phyloP scores from a whole-genome alignment of 2,113 vertebrate genomes.

The Ciconia maguari region DNA sequence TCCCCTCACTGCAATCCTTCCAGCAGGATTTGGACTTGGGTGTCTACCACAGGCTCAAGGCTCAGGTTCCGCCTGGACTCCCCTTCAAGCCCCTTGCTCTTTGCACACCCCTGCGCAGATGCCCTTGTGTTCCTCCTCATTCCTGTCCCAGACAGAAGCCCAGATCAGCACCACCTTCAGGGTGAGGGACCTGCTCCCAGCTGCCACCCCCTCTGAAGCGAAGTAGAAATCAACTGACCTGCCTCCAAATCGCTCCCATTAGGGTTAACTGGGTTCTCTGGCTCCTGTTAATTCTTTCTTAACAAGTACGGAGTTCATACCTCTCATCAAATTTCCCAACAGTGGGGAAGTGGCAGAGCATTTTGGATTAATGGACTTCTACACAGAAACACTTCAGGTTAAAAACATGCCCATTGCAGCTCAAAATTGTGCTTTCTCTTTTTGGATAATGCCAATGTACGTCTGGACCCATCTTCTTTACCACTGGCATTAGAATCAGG shows the following conservation, averaged over 20 bases:
- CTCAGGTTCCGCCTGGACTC: not conserved
- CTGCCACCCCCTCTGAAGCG: not conserved
- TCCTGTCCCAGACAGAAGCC: rapidly evolving
- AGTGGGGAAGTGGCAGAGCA: not conserved
- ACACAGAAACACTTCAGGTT: not conserved
- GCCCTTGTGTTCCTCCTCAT: rapidly evolving
- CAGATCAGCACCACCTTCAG: not conserved
- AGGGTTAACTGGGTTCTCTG: not conserved
- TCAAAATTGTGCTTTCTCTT: not conserved
- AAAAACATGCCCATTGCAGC: not conserved
- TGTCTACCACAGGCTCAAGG: not conserved
- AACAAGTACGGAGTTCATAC: rapidly evolving
- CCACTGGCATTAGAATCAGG: not conserved
- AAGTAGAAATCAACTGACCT: not conserved
- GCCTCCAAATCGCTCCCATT: not conserved
- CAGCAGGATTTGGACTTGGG: not conserved
- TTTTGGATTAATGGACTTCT: not conserved
- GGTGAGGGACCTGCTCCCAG: not conserved
- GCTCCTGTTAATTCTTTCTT: not conserved
- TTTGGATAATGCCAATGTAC: not conserved
- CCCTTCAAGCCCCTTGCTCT: not conserved
- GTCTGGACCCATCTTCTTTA: not conserved
- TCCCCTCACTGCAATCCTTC: not conserved
- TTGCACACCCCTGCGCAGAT: rapidly evolving
- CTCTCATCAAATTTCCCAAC: not conserved